phyloP scores from a whole-genome alignment of 2,113 vertebrate genomes.

The Gavia stellata region DNA sequence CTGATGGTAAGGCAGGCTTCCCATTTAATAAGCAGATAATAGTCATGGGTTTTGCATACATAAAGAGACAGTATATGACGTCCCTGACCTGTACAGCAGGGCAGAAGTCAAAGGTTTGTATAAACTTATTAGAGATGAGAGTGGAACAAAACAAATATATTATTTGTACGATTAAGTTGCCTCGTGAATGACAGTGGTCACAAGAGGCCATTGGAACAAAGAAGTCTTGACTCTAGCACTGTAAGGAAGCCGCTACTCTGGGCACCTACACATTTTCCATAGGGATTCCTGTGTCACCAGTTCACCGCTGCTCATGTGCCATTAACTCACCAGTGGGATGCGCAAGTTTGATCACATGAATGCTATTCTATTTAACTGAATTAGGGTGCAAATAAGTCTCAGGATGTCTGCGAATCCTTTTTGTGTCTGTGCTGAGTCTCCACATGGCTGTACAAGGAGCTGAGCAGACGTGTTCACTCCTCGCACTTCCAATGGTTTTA shows the following conservation, averaged over 20 bases:
- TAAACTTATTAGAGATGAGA: neutral
- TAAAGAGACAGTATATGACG: neutral
- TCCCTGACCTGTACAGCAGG: neutral
- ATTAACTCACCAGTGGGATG: neutral
- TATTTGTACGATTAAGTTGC: neutral
- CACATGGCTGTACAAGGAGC: neutral
- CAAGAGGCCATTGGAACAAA: neutral
- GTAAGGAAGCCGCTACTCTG: neutral
- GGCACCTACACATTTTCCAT: neutral
- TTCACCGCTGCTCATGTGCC: neutral
- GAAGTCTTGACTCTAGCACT: neutral
- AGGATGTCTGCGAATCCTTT: neutral
- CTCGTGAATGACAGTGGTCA: neutral
- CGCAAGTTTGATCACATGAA: neutral
- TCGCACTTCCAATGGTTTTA: neutral
- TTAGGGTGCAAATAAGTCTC: neutral
- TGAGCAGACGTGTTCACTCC: neutral
- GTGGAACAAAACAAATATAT: neutral
- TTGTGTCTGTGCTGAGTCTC: neutral
- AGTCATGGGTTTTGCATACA: neutral
- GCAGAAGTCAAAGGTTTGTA: neutral
- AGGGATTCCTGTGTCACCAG: neutral
- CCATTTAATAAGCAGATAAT: neutral
- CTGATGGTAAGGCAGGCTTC: neutral
- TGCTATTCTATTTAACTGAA: neutral